These are phyloP conservation scores for Callopanchax toddi DNA, from an alignment of 2,113 vertebrate genomes.

Conservation along the genomic window DNA sequence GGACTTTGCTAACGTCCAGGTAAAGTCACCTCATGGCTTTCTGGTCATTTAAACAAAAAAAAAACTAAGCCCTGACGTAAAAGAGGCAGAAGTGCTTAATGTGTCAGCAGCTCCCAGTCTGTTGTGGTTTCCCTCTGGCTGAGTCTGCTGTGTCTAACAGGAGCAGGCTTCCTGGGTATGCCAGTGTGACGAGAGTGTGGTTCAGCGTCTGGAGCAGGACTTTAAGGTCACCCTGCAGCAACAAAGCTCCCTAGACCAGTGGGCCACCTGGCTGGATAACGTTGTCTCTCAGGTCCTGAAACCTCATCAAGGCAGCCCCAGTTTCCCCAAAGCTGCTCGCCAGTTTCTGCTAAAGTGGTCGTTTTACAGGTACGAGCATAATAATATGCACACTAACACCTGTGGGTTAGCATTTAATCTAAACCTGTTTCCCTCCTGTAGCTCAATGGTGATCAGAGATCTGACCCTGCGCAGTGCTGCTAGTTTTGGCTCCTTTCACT, in stretches of 20 bases:
- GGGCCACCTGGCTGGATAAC: conserved; percentile 94
- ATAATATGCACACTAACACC: no score
- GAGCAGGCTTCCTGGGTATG: conserved; percentile 99
- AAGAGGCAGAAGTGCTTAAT: no score
- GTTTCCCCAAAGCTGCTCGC: conserved; percentile 93
- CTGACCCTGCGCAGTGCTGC: conserved; percentile 95
- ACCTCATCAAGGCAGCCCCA: conserved; percentile 89
- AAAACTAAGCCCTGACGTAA: no score
- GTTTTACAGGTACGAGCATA: conserved; percentile 93
- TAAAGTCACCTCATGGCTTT: conserved; percentile 47
- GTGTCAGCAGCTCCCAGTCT: neutral
- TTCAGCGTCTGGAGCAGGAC: conserved; percentile 96
- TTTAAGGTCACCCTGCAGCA: conserved; percentile 98
- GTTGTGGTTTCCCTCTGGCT: neutral
- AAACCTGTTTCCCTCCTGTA: conserved; percentile 45
- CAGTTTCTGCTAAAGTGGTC: conserved; percentile 99
- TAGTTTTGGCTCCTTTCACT: conserved; percentile 97
- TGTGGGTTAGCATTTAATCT: no score
- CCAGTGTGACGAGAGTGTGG: conserved; percentile 95
- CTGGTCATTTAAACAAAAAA: neutral
- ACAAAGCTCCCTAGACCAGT: conserved; percentile 98
- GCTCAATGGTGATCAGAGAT: conserved; percentile 99
- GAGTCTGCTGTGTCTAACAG: conserved; percentile 68
- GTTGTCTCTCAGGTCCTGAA: conserved; percentile 96
- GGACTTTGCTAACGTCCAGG: conserved; percentile 98